Evolutionary conservation across 2,797 vertebrate species (phyloP), one percentile per base, ranked within the genome.

Genomic region (Scomberomorus guttatus): DNA sequence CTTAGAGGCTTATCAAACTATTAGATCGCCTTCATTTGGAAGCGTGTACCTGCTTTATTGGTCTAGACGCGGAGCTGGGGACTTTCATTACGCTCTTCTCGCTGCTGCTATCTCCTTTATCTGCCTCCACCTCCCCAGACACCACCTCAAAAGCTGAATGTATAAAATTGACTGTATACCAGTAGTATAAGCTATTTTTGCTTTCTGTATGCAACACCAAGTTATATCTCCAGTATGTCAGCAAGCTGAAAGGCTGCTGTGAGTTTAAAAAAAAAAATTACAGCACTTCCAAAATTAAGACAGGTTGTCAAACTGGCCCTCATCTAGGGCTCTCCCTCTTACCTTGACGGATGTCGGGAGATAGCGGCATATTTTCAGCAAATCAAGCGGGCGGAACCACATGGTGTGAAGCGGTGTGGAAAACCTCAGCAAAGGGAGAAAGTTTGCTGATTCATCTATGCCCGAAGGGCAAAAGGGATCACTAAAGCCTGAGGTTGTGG

Each of bases 1-100:
- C 87, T 94, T 86, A 86, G 58, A 85, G 86, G 82, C 85, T 90
- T 84, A 93, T 90, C 88, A 83, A 77, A 72, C 87, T 83, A 90
- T 90, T 85, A 86, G 79, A 87, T 88, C 46, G 32, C 77, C 81
- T 89, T 88, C 71, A 87, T 91, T 89, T 89, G 57, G 70, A 89
- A 80, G 70, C 62, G 67, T 84, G 77, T 86, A 92, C 83, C 90
- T 92, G 87, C 75, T 83, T 82, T 88, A 93, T 87, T 91, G 84
- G 90, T 82, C 62, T 59, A 69, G 76, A 77, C 42, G 2, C 2
- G 2, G 51, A 73, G 78, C 79, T 86, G 80, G 87, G 55, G 83
- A 80, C 73, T 81, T 87, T 92, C 75, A 90, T 90, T 89, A 91
- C 15, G 11, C 22, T 71, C 52, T 56, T 60, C 57, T 70, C 44